These are phyloP conservation scores for Harpegnathos saltator DNA, from an alignment of 1,140 invertebrate species.

Conservation along the genomic window DNA sequence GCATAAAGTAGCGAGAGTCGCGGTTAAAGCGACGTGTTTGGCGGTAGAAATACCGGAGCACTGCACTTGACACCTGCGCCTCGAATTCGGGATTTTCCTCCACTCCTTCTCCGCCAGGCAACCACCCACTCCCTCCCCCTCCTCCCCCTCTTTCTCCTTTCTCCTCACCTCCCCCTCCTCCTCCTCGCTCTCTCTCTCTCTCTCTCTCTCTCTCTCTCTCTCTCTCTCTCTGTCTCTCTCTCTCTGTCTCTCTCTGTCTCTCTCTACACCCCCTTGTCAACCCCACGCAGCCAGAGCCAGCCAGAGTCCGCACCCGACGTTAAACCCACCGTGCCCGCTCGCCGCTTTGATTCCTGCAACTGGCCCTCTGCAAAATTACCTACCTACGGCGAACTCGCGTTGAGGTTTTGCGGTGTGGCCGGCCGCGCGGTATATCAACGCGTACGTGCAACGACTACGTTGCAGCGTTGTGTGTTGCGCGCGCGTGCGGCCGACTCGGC, in stretches of 20 bases:
- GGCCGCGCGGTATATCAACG: conserved; percentile 58
- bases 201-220: too few relatives aligned
- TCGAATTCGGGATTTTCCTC: conserved; percentile 66
- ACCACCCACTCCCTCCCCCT: neutral
- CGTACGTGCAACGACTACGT: conserved; percentile 29
- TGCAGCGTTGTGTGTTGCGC: conserved; percentile 31
- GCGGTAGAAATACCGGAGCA: conserved; percentile 66
- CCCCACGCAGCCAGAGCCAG: conserved; percentile 12
- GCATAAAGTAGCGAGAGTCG: conserved; percentile 63
- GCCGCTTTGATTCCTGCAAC: conserved; percentile 61
- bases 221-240: too few relatives aligned
- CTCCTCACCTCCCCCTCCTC: neutral
- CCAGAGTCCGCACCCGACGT: conserved; percentile 7
- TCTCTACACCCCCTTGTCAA: conserved; percentile 30
- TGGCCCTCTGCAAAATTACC: conserved; percentile 70
- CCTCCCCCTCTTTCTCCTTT: neutral
- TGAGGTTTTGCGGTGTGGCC: conserved; percentile 74
- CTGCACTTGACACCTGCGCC: conserved; percentile 72
- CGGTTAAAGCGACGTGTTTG: conserved; percentile 68
- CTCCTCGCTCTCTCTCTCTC: too few relatives aligned
- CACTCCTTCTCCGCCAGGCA: neutral
- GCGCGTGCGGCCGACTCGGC: conserved; percentile 67
- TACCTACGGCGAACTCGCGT: conserved; percentile 62
- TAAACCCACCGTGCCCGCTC: conserved; percentile 20
- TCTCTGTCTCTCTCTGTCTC: too few relatives aligned